A percentile compares a stretch with the other conserved stretches of the same genome.
Evolutionary conservation across 2,888 invertebrate genomes (phyloP).

Genomic region (Eudasyphora cyanicolor): DNA sequence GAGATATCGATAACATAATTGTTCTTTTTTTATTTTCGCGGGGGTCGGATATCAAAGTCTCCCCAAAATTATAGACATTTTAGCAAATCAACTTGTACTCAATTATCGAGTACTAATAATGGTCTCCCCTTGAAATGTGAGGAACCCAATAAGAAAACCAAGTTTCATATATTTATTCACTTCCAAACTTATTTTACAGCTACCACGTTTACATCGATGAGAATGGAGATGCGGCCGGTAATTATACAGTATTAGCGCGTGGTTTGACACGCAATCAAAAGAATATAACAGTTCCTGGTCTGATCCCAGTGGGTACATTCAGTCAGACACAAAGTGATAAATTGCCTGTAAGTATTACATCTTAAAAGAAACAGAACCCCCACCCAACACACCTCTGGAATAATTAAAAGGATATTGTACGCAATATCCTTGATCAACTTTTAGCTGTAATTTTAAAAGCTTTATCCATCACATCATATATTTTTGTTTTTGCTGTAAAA

Average conservation of each 20-base stretch:
- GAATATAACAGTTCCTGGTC: conserved; percentile 82
- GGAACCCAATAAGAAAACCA: too few species aligned
- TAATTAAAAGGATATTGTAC: background rate
- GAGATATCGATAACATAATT: too few species aligned
- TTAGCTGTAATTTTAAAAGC: background rate
- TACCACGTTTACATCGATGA: conserved; percentile 96
- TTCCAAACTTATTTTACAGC: too few species aligned
- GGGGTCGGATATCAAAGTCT: too few species aligned
- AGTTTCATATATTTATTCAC: too few species aligned
- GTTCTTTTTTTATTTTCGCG: too few species aligned
- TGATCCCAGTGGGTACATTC: conserved; percentile 91
- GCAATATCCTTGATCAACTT: background rate
- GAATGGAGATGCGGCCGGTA: conserved; percentile 95
- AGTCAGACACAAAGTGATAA: conserved; percentile 82
- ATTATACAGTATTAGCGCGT: conserved; percentile 91
- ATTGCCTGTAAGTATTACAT: conserved; percentile 89
- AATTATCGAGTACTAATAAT: too few species aligned
- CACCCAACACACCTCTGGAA: too few species aligned
- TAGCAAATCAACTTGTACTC: too few species aligned
- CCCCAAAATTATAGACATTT: too few species aligned
- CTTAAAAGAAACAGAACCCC: background rate
- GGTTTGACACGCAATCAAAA: conserved; percentile 77
- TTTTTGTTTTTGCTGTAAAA: background rate
- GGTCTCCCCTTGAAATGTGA: too few species aligned
- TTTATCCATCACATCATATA: background rate